Evolutionary conservation across 2,113 vertebrate genomes (phyloP).

Genomic region (Centropus bengalensis): DNA sequence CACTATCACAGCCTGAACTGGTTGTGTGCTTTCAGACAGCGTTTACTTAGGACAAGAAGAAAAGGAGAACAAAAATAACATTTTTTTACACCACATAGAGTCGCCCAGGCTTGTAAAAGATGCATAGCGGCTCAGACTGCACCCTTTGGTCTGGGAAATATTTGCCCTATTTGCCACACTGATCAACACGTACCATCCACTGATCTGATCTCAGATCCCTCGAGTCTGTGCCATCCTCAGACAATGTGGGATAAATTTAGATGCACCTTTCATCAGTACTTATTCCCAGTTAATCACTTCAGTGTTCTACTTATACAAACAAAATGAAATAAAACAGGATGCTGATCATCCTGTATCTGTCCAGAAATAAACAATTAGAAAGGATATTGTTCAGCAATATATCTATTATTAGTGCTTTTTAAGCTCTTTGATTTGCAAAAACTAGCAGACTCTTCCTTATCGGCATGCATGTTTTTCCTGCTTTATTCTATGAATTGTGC

Average conservation of each 20-base stretch:
- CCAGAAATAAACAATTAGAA: slow-evolving; percentile 16
- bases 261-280: background rate
- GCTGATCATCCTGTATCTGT: background rate
- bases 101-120: background rate
- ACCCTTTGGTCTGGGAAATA: background rate
- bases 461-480: background rate
- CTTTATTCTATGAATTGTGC: background rate
- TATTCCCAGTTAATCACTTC: background rate
- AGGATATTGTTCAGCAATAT: background rate
- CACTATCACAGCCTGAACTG: background rate
- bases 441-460: background rate
- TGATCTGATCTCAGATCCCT: background rate
- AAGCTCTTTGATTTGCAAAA: slow-evolving; percentile 28
- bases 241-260: background rate
- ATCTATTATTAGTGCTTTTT: slow-evolving; percentile 32
- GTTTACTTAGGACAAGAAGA: background rate
- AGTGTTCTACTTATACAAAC: background rate
- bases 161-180: background rate
- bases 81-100: background rate
- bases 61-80: background rate
- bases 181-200: background rate
- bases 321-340: slow-evolving; percentile 14
- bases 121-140: background rate
- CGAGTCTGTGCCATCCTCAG: background rate
- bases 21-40: background rate